Evolutionary conservation across 2,888 invertebrate species (phyloP).

Genomic region (Andrena chrysosceles): DNA sequence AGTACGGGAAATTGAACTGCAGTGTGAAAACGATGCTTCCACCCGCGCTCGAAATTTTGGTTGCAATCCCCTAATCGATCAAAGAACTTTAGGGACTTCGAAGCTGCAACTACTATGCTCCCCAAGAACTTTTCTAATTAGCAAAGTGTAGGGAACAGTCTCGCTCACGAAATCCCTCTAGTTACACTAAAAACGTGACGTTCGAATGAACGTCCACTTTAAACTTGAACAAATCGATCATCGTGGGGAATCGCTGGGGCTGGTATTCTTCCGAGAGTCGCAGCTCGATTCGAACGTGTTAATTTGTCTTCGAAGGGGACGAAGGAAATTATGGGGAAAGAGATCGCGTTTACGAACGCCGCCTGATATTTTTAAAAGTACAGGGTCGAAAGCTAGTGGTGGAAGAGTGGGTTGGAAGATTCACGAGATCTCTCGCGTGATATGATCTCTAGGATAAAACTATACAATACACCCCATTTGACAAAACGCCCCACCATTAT

Average conservation of each 20-base stretch:
- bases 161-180: background rate
- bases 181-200: background rate
- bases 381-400: background rate
- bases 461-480: too few relatives aligned
- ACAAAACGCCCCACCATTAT: too few relatives aligned
- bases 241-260: background rate
- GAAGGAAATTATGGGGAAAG: too few relatives aligned
- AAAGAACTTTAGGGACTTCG: background rate
- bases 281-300: background rate
- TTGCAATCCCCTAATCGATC: background rate
- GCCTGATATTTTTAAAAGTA: background rate
- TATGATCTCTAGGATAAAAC: too few relatives aligned
- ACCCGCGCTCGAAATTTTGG: background rate
- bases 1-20: too few relatives aligned
- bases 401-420: background rate
- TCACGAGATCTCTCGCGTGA: slow-evolving; percentile 52
- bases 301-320: background rate
- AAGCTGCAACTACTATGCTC: background rate
- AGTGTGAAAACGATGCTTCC: too few relatives aligned
- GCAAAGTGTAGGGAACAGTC: background rate
- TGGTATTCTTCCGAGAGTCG: background rate
- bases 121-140: slow-evolving; percentile 8
- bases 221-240: background rate
- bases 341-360: background rate
- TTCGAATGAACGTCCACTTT: background rate